phyloP scores from a whole-genome alignment of 2,797 vertebrate genomes.

The Cossypha dichroa region DNA sequence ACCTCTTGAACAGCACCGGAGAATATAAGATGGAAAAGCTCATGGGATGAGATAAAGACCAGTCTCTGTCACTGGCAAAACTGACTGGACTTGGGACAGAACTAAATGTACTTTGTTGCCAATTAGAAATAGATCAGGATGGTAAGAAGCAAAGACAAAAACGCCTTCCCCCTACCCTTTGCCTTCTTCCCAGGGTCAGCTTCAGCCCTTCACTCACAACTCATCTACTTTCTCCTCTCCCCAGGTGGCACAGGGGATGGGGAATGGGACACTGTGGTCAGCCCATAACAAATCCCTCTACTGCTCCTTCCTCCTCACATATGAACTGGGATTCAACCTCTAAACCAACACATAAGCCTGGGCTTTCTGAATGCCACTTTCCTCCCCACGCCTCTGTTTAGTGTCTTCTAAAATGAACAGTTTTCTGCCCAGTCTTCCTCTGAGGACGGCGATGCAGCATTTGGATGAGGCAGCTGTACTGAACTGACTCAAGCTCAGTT shows the following conservation, averaged over 20 bases:
- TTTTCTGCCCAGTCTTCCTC: not conserved
- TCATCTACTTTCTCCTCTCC: not conserved
- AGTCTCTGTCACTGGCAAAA: not conserved
- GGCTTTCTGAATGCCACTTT: not conserved
- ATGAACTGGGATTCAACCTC: not conserved
- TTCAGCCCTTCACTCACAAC: not conserved
- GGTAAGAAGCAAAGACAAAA: not conserved
- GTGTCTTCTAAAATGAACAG: not conserved
- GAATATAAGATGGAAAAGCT: not conserved
- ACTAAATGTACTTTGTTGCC: not conserved
- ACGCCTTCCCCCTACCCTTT: rapidly evolving
- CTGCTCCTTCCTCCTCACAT: not conserved
- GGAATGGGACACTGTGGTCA: not conserved
- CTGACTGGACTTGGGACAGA: not conserved
- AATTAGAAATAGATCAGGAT: not conserved
- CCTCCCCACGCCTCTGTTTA: rapidly evolving
- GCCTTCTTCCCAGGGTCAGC: not conserved
- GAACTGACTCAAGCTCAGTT: slow-evolving; percentile 5
- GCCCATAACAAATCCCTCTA: not conserved
- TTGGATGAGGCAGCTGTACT: not conserved
- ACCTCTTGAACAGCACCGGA: not conserved
- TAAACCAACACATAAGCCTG: not conserved
- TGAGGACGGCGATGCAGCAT: not conserved
- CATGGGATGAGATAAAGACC: not conserved
- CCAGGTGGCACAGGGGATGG: rapidly evolving